A percentile compares a stretch with the other conserved stretches of the same genome.
phyloP scores from a whole-genome alignment of 2,113 vertebrate genomes.

The Seriola quinqueradiata region DNA sequence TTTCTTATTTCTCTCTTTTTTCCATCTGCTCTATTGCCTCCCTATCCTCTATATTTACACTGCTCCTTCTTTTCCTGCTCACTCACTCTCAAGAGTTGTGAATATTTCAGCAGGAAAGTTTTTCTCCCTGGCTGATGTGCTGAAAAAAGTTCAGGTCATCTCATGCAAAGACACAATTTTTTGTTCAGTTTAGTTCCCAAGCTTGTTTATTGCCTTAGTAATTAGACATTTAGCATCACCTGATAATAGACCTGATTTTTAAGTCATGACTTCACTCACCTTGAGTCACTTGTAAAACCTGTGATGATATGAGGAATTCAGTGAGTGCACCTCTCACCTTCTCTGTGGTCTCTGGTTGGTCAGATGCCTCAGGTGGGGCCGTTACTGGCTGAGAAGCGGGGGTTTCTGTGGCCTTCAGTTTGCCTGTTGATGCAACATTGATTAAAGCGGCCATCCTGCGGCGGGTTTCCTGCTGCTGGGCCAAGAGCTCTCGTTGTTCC shows the following conservation, averaged over 20 bases:
- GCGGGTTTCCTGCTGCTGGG: constrained; percentile 86
- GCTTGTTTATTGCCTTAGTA: constrained; percentile 1
- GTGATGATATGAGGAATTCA: neutral
- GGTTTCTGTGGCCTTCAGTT: constrained; percentile 51
- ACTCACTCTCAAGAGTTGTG: constrained; percentile 2
- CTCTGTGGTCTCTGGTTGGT: constrained; percentile 45
- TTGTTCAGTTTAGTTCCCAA: constrained; percentile 4
- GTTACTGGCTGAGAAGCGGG: neutral
- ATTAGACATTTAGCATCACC: constrained; percentile 1
- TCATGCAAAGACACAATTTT: neutral
- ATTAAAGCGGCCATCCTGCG: constrained; percentile 91
- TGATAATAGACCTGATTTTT: constrained; percentile 37
- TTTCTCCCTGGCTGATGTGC: neutral
- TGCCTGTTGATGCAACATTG: constrained; percentile 81
- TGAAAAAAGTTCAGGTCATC: constrained; percentile 23
- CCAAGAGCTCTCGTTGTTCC: constrained; percentile 82
- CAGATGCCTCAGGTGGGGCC: constrained; percentile 27
- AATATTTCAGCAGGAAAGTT: constrained; percentile 50
- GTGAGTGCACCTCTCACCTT: constrained; percentile 59
- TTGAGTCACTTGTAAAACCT: neutral
- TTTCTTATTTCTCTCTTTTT: constrained; percentile 14
- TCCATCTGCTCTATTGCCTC: constrained; percentile 22
- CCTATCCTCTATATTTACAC: neutral
- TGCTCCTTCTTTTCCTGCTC: neutral
- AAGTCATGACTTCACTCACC: constrained; percentile 15